phyloP scores from a whole-genome alignment of 35 echinoderm and acorn worm genomes.

The Nesometra sesokonis region DNA sequence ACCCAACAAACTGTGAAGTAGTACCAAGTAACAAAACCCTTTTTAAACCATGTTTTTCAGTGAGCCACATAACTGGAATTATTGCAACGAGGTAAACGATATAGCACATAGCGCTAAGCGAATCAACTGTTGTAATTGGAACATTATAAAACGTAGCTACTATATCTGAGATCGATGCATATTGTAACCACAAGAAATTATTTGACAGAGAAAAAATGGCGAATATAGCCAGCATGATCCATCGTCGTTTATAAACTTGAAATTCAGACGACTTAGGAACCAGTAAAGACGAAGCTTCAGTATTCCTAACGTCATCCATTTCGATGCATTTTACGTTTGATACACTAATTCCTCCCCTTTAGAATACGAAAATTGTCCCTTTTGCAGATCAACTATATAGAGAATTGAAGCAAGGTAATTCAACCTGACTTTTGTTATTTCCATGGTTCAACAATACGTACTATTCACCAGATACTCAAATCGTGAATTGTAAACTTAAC shows the following conservation, averaged over 20 bases:
- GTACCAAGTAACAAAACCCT: neutral
- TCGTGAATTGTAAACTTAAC: too few relatives aligned
- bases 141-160: neutral
- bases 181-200: neutral
- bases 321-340: too few relatives aligned
- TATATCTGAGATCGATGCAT: neutral
- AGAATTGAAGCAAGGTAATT: too few relatives aligned
- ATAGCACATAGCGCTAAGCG: neutral
- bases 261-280: neutral
- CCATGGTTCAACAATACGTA: too few relatives aligned
- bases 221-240: neutral
- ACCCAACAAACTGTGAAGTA: neutral
- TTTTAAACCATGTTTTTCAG: neutral
- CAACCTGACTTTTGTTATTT: too few relatives aligned
- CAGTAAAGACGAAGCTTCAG: too few relatives aligned
- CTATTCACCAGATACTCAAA: too few relatives aligned
- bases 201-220: neutral
- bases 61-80: neutral
- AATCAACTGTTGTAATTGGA: neutral
- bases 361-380: too few relatives aligned
- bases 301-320: too few relatives aligned
- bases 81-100: neutral
- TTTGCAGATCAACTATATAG: too few relatives aligned
- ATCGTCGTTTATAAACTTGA: neutral
- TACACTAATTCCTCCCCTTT: too few relatives aligned